Percentiles rank a stretch among this genome's conserved stretches.
phyloP scores from a whole-genome alignment of 2,888 invertebrate species.

The Pollenia angustigena region DNA sequence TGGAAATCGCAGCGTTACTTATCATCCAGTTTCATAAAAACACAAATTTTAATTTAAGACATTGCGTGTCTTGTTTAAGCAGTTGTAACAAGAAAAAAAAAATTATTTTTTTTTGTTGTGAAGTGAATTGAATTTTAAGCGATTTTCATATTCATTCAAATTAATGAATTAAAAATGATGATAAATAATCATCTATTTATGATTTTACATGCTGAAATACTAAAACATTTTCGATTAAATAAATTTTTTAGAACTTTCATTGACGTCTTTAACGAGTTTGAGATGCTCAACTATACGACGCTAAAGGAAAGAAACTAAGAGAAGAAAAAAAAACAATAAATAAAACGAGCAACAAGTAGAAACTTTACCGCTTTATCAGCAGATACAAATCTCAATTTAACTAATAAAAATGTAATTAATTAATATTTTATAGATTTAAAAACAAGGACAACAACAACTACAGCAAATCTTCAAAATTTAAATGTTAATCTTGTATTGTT shows the following conservation, averaged over 20 bases:
- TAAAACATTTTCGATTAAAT: constrained; percentile 25
- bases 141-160: constrained; percentile 41
- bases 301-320: not conserved
- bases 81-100: constrained; percentile 15
- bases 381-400: constrained; percentile 39
- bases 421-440: constrained; percentile 65
- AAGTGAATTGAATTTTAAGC: constrained; percentile 39
- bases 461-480: not conserved
- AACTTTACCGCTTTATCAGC: constrained; percentile 50
- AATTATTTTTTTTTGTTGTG: not conserved
- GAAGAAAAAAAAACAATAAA: constrained; percentile 8
- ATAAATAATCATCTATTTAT: constrained; percentile 69
- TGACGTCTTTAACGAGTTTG: constrained; percentile 50
- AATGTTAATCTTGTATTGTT: constrained; percentile 21
- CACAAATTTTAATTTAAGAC: constrained; percentile 20
- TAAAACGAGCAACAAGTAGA: constrained; percentile 26
- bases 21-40: not conserved
- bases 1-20: no score
- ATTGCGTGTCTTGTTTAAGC: constrained; percentile 52
- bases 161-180: constrained; percentile 53
- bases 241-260: constrained; percentile 57
- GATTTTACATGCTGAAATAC: constrained; percentile 43
- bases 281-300: not conserved
- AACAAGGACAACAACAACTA: not conserved
- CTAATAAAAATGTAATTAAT: constrained; percentile 70